phyloP scores from a whole-genome alignment of 2,888 invertebrate species.

The Drosophila pegasa region DNA sequence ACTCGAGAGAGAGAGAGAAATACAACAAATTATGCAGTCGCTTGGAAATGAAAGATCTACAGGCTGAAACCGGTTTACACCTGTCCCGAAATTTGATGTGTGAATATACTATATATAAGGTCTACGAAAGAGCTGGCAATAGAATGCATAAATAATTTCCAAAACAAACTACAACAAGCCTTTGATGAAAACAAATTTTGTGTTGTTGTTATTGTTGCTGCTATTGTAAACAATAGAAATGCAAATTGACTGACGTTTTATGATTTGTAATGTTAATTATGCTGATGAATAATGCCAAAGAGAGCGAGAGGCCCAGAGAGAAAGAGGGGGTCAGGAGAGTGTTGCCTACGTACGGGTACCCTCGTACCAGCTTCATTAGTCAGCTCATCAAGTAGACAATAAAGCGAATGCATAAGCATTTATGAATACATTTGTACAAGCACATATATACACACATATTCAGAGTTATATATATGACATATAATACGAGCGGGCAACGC shows the following conservation, averaged over 20 bases:
- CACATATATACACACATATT: slow-evolving; percentile 20
- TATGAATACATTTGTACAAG: slow-evolving; percentile 13
- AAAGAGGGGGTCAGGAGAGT: background rate
- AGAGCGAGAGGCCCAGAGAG: background rate
- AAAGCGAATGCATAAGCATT: slow-evolving; percentile 50
- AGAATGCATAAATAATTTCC: slow-evolving; percentile 72
- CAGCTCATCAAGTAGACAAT: slow-evolving; percentile 61
- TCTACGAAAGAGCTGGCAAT: slow-evolving; percentile 63
- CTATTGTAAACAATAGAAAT: slow-evolving; percentile 60
- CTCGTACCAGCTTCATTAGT: slow-evolving; percentile 60
- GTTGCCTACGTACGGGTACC: background rate
- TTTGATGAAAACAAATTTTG: slow-evolving; percentile 35
- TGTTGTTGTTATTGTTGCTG: slow-evolving; percentile 19
- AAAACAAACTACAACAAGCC: slow-evolving; percentile 39
- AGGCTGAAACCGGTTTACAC: slow-evolving; percentile 64
- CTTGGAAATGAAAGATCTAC: slow-evolving; percentile 21
- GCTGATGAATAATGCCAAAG: slow-evolving; percentile 54
- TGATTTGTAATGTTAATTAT: slow-evolving; percentile 79
- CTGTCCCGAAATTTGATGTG: slow-evolving; percentile 36
- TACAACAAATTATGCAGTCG: slow-evolving; percentile 43
- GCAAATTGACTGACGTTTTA: slow-evolving; percentile 70
- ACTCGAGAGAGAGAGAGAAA: slow-evolving; percentile 7
- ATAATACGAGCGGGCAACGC: slow-evolving; percentile 7
- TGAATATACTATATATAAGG: background rate
- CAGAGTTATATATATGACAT: slow-evolving; percentile 18